Evolutionary conservation across 1,140 invertebrate genomes (phyloP), one percentile per base, ranked within the genome.

Genomic region (Ips typographus): DNA sequence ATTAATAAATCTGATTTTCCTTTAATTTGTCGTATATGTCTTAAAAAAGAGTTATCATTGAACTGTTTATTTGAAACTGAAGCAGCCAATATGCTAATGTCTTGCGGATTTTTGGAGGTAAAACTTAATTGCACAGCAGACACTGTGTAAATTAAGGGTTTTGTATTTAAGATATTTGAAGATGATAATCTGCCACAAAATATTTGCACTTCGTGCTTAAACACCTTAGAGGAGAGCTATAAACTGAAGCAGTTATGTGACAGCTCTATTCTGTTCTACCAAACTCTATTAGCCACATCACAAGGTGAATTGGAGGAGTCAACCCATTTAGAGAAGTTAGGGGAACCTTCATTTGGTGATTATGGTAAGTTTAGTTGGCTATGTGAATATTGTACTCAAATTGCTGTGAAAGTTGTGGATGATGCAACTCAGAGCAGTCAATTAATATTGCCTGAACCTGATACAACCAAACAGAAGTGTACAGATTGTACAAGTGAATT

Each of bases 191-290:
- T 36, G 36, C 60, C 60, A 2, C 6, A 63, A 4, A 51, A 63
- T 4, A 51, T 63, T 4, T 63, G 60, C 38, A 2, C n/a, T 8
- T 8, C 36, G 1, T 63, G 60, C 52, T 6, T n/a, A 3, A 22
- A 63, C 3, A 37, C 38, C n/a, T 6, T 63, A 47, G 6, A 51
- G 7, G 22, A 63, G 7, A 63, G 60, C 36, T 63, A 63, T 22
- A 63, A 63, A 22, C 40, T 63, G 37, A 63, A 63, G 40, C 47
- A 51, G 22, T 39, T 63, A 6, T 63, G 60, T 38, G 40, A 40
- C 52, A 4, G 44, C 6, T 63, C 60, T 1, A 49, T 51, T 37
- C 8, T 57, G 8, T 52, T 51, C n/a, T n/a, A 39, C 6, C 36
- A 63, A 39, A 38, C 43, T 40, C 4, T 39, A 40, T 59, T 52